Evolutionary conservation across 2,113 vertebrate genomes (phyloP), one percentile per base, ranked within the genome.

Genomic region (Crotophaga sulcirostris): DNA sequence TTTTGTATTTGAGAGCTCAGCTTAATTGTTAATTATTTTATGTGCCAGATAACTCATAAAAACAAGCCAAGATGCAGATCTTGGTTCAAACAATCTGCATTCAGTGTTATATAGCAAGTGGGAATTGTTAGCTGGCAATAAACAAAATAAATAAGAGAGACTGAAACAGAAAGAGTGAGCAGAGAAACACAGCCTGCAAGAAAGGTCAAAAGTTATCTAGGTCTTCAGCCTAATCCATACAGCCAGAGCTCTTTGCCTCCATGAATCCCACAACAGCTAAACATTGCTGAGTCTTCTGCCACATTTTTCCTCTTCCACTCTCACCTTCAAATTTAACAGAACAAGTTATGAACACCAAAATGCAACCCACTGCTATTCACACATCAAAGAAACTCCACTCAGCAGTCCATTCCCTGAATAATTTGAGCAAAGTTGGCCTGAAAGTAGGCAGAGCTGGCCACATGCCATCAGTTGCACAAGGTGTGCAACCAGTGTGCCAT

Each of bases 21-120:
- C 73, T 83, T 74, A 87, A 87, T 51, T 90, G 15, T 76, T 75
- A 79, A 90, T 69, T 79, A 72, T 21, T 95, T 94, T 54, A 54
- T n/a, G 23, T 69, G 89, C 25, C 58, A 73, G 62, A 63, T 87
- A 86, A 5, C 74, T 75, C 68, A 82, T 60, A 91, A 84, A 87
- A 87, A 70, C 42, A 59, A 89, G 83, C 51, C 47, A 90, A 72
- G 55, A 70, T 13, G 0, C 13, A 68, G 12, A 72, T 51, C 38
- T 66, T 67, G 8, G 18, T 83, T 84, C 64, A 81, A 80, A 58
- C 23, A 70, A 77, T 36, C 54, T 70, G 38, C 45, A 47, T 84
- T 76, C 55, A 74, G 12, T 60, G 40, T 68, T 77, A 72, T 8
- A 58, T 47, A 90, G 66, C 24, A 78, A 78, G 38, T 40, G 13